Evolutionary conservation across 2,113 vertebrate genomes (phyloP).

Genomic region (Crotalus horridus): DNA sequence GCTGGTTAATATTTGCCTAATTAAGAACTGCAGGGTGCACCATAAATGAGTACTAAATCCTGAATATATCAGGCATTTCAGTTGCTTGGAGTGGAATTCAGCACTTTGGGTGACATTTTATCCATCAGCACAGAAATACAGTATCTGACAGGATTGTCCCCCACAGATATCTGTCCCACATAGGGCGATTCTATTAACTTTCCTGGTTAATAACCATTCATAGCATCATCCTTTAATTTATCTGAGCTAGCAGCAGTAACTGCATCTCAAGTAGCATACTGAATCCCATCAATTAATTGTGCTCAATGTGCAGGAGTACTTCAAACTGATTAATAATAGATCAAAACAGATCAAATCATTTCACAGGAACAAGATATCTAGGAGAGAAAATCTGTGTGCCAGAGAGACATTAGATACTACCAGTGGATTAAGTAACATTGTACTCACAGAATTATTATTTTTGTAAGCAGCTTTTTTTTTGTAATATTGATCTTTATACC

Average conservation of each 20-base stretch:
- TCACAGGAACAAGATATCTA: background rate
- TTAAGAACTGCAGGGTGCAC: background rate
- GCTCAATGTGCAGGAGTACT: background rate
- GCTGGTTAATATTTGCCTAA: background rate
- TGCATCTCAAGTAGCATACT: background rate
- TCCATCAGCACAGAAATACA: background rate
- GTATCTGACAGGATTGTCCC: background rate
- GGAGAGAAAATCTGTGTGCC: background rate
- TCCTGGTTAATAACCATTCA: background rate
- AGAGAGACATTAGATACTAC: background rate
- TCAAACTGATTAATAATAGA: background rate
- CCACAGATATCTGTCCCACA: background rate
- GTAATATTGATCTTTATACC: background rate
- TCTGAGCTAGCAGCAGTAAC: background rate
- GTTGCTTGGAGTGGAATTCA: background rate
- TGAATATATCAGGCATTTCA: background rate
- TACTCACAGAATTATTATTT: background rate
- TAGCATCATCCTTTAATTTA: background rate
- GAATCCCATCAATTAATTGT: slow-evolving; percentile 6
- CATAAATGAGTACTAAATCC: background rate
- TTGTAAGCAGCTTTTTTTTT: background rate
- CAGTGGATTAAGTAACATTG: background rate
- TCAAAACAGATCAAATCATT: background rate
- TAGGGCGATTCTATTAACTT: background rate
- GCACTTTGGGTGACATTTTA: background rate